Percentiles rank a stretch among this genome's conserved stretches.
phyloP scores from a whole-genome alignment of 2,888 invertebrate genomes.

The Schizotus pectinicornis region DNA sequence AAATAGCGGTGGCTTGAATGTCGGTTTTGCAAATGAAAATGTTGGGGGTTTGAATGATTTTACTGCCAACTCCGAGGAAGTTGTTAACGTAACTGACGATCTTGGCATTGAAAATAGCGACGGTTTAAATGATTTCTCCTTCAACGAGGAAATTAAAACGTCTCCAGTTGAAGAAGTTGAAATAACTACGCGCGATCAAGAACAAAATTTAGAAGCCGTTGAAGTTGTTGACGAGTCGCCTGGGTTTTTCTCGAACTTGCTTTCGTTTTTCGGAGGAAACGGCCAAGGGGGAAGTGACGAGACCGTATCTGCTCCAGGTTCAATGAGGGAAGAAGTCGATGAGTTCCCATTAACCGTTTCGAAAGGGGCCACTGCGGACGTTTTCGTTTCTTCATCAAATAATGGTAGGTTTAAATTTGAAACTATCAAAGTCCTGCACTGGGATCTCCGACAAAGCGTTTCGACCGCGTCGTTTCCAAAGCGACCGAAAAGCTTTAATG shows the following conservation, averaged over 20 bases:
- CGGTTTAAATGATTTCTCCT: not conserved
- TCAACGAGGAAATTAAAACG: conserved; percentile 3
- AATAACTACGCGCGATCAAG: conserved; percentile 4
- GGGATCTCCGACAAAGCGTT: too few species aligned
- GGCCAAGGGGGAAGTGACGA: not conserved
- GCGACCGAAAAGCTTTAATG: too few species aligned
- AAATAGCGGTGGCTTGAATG: too few species aligned
- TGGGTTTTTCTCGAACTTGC: conserved; percentile 6
- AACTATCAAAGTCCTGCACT: too few species aligned
- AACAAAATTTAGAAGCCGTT: conserved; percentile 16
- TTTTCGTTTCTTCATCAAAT: too few species aligned
- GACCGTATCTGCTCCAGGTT: not conserved
- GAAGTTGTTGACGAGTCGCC: conserved; percentile 9
- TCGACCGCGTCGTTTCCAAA: too few species aligned
- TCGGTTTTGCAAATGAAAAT: too few species aligned
- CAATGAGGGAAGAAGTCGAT: not conserved
- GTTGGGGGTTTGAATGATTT: too few species aligned
- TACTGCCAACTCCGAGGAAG: not conserved
- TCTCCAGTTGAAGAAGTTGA: not conserved
- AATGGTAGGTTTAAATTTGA: too few species aligned
- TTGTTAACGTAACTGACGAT: not conserved
- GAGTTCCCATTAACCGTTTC: not conserved
- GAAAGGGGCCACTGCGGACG: too few species aligned
- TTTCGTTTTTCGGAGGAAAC: not conserved
- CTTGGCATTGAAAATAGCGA: not conserved